Evolutionary conservation across 1,140 invertebrate species (phyloP), one percentile per base, ranked within the genome.

Genomic region (Hypothenemus hampei): DNA sequence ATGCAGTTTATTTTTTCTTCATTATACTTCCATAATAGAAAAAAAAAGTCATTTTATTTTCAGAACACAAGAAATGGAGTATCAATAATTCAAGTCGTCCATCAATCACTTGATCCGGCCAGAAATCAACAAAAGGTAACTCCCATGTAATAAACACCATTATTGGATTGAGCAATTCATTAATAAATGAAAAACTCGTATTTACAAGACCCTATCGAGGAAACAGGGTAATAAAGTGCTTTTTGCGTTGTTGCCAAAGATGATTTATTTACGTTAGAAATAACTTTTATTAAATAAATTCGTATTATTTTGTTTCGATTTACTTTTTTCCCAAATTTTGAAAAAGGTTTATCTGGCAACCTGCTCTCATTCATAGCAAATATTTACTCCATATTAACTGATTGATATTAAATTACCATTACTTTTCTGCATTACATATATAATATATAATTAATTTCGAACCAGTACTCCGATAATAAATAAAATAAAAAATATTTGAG

Each of bases 81-180:
- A 29, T 6, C 24, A 36, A 36, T 11, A 36, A 6, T 29, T 5
- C 24, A n/a, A n/a, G n/a, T n/a, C n/a, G n/a, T n/a, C 15, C 39
- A 45, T 50, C 48, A 50, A 50, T 50, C 48, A 50, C 48, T 26
- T 37, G 16, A 21, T 8, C 35, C n/a, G 15, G 24, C 22, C 11
- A 29, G 22, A 40, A 40, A 50, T 40, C 35, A 50, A 40, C 48
- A 19, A 10, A 21, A 39, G 19, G 15, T 16, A 41, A 49, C 5
- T 24, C 5, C 13, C 24, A 37, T 21, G 36, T 41, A 39, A 29
- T 39, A 41, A 50, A 50, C 39, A 40, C 37, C 48, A 50, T 50
- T 50, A 50, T 50, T 50, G 36, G 48, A 50, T 50, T 50, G 48
- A 41, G 15, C 48, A 50, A 50, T 50, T 50, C 37, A 45, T 53